Evolutionary conservation across 1,140 invertebrate species (phyloP).

Genomic region (Plectrocnemia conspersa): DNA sequence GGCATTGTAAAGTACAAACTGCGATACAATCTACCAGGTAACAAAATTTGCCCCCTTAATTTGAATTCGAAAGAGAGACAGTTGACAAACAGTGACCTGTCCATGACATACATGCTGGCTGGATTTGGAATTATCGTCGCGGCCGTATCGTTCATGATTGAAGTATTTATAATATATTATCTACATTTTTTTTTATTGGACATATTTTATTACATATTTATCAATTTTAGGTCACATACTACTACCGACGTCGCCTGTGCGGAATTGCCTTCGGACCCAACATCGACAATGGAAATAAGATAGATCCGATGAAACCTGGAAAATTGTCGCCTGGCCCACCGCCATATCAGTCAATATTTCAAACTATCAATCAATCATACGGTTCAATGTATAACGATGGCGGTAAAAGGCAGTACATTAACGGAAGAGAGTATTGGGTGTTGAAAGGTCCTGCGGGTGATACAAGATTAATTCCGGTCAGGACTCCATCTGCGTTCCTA

Average conservation of each 20-base stretch:
- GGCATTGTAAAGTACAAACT: constrained; percentile 67
- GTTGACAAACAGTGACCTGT: constrained; percentile 62
- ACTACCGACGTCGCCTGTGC: constrained; percentile 19
- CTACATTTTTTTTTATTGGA: too few species aligned
- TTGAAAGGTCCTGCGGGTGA: constrained; percentile 55
- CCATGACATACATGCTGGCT: constrained; percentile 67
- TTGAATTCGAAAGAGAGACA: constrained; percentile 73
- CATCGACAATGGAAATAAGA: neutral
- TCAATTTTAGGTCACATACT: constrained; percentile 22
- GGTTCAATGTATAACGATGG: constrained; percentile 47
- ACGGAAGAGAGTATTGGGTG: constrained; percentile 70
- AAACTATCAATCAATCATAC: constrained; percentile 38
- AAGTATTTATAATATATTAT: constrained; percentile 46
- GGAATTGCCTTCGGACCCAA: neutral
- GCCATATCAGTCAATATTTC: constrained; percentile 53
- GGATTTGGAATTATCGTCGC: constrained; percentile 60
- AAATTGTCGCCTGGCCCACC: constrained; percentile 45
- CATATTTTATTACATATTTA: neutral
- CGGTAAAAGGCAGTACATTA: constrained; percentile 57
- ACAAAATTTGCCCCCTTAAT: constrained; percentile 72
- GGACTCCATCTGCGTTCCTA: constrained; percentile 66
- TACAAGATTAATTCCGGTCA: constrained; percentile 61
- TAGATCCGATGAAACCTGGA: constrained; percentile 6
- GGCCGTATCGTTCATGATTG: constrained; percentile 57
- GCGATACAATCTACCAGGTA: constrained; percentile 58